Conservation (phyloP, 2,797 vertebrate species). For the Anguilla megastoma region DNA sequence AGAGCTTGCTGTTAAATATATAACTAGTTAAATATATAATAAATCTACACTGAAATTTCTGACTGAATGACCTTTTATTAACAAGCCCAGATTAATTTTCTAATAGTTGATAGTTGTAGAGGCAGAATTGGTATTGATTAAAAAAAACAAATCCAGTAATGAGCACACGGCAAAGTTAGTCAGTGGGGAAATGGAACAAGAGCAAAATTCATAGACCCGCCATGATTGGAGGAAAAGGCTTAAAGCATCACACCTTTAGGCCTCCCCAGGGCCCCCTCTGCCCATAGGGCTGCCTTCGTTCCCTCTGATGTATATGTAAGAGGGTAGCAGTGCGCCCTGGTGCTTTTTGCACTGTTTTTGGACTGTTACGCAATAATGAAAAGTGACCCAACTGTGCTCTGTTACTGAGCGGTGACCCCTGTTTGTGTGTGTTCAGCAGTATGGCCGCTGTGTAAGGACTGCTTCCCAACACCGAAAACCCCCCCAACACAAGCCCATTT, state of each 20-base stretch:
- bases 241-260: not conserved
- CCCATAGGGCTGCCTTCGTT: not conserved
- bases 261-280: not conserved
- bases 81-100: not conserved
- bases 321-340: not conserved
- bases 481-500: conserved; percentile 43
- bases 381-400: conserved; percentile 33
- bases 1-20: conserved; percentile 26
- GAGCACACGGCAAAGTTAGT: not conserved
- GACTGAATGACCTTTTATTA: conserved; percentile 30
- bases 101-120: not conserved
- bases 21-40: conserved; percentile 28
- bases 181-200: not conserved
- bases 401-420: conserved; percentile 53
- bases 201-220: not conserved
- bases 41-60: conserved; percentile 39
- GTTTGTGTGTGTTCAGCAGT: conserved; percentile 68
- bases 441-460: conserved; percentile 67
- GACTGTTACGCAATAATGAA: not conserved
- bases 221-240: not conserved
- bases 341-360: not conserved
- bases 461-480: conserved; percentile 55
- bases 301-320: not conserved
- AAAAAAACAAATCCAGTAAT: no score
- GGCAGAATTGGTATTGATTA: conserved; percentile 11